These are phyloP conservation scores for Chrysodeixis includens DNA, from an alignment of 2,888 invertebrate species.

Conservation along the genomic window DNA sequence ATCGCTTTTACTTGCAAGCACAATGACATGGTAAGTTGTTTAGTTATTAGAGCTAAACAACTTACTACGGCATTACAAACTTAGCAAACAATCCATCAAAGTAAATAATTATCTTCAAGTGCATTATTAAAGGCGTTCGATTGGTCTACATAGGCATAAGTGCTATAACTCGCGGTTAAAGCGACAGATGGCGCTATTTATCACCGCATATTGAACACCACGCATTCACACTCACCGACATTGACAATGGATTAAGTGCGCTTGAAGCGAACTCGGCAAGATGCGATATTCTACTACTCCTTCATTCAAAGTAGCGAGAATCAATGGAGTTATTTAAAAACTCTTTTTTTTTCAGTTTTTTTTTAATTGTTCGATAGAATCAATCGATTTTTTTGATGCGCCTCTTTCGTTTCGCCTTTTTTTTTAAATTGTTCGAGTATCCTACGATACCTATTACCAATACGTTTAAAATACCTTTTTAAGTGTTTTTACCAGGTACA, in stretches of 20 bases:
- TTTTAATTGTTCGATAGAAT: too few species aligned
- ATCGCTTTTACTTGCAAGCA: too few species aligned
- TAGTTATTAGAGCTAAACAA: too few species aligned
- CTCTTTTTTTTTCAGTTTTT: not conserved
- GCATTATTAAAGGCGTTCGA: conserved; percentile 27
- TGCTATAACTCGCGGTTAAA: conserved; percentile 39
- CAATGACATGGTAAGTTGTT: too few species aligned
- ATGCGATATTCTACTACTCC: not conserved
- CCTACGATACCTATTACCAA: too few species aligned
- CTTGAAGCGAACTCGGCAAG: not conserved
- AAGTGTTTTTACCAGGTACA: too few species aligned
- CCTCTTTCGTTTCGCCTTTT: too few species aligned
- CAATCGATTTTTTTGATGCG: too few species aligned
- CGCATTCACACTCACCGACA: conserved; percentile 41
- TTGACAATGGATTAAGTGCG: conserved; percentile 41
- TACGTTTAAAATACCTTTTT: too few species aligned
- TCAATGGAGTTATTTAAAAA: not conserved
- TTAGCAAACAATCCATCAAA: not conserved
- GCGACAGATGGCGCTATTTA: conserved; percentile 46
- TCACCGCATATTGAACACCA: conserved; percentile 45
- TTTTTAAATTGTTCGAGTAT: too few species aligned
- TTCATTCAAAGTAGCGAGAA: not conserved
- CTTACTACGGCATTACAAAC: too few species aligned
- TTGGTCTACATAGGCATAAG: conserved; percentile 24
- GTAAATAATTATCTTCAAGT: conserved; percentile 22